Base-by-base conservation (phyloP, 2,888 invertebrate species). In the Drosophila longiperda region DNA sequence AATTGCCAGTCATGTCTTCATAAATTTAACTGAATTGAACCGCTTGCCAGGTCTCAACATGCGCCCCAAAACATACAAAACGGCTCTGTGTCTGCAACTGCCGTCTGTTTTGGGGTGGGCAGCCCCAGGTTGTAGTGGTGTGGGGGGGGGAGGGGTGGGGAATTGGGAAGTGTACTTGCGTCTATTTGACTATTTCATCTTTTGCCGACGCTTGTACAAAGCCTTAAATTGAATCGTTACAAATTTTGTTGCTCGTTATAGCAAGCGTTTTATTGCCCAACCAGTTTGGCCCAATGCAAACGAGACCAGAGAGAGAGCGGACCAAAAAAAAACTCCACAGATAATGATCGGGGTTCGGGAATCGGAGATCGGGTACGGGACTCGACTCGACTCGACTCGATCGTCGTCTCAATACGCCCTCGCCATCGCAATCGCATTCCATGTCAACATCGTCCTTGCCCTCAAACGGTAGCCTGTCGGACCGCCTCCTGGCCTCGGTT, bases 161-260 rank as follows among this genome's bases (percentile, higher is more conserved):
- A n/a, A n/a, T 81, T 73, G 67, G 72, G 70, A 34, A 26, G 11
- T 23, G 15, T 45, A 61, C 75, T 73, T 73, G 82, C 78, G 74
- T 72, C 84, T 84, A 87, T 87, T 89, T 89, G 83, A 80, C 88
- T 84, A 84, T 88, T 89, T 89, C 86, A 88, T 89, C 89, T 89
- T 87, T 87, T 79, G 86, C 89, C 89, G 89, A 79, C 86, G 77
- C 80, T 91, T 86, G 83, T 87, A 86, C 87, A 84, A 73, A 86
- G 87, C 87, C 91, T 89, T 87, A 90, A 90, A 90, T 90, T 90
- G 90, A 90, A 90, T 90, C 90, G 90, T 90, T 90, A 90, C 90
- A 90, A 90, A 90, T 90, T 90, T 90, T 91, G 90, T 90, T 90
- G 84, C 91, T 90, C 91, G 91, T 90, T 90, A 91, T 91, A 90